These are phyloP conservation scores for Drosophila auraria DNA, from an alignment of 1,140 invertebrate species.

Conservation along the genomic window DNA sequence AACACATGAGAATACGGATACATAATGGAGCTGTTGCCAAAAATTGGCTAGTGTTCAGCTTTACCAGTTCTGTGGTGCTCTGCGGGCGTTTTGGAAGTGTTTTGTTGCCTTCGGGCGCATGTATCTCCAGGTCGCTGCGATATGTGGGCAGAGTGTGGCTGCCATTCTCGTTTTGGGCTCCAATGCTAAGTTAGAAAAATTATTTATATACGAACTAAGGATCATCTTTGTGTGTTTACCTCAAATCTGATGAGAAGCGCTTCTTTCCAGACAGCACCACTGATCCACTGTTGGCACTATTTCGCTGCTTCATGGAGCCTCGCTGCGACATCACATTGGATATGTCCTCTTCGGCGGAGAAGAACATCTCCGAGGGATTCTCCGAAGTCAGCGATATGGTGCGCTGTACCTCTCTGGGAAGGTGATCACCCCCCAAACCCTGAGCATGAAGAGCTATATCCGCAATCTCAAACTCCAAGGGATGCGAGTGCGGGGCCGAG, in stretches of 20 bases:
- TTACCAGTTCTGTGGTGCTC: constrained; percentile 85
- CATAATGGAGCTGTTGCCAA: background rate
- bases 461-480: constrained; percentile 82
- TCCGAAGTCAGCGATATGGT: constrained; percentile 95
- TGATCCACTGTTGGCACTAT: constrained; percentile 66
- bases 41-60: constrained; percentile 26
- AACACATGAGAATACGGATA: constrained; percentile 19
- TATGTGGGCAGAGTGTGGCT: constrained; percentile 86
- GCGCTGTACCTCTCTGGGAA: constrained; percentile 89
- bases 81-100: constrained; percentile 79
- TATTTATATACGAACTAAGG: too few species aligned
- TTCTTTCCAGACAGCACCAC: constrained; percentile 85
- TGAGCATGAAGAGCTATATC: constrained; percentile 71
- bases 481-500: constrained; percentile 85
- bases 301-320: constrained; percentile 79
- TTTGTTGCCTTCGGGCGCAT: constrained; percentile 85
- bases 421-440: constrained; percentile 54
- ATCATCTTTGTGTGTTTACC: constrained; percentile 39
- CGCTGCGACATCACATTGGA: constrained; percentile 85
- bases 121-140: constrained; percentile 88
- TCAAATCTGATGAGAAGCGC: constrained; percentile 86
- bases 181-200: constrained; percentile 68
- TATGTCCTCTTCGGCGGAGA: constrained; percentile 95
- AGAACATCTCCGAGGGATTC: constrained; percentile 95
- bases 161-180: constrained; percentile 73